Conservation (phyloP, 92 coral and sea anemone species). For the Muricea muricata region DNA sequence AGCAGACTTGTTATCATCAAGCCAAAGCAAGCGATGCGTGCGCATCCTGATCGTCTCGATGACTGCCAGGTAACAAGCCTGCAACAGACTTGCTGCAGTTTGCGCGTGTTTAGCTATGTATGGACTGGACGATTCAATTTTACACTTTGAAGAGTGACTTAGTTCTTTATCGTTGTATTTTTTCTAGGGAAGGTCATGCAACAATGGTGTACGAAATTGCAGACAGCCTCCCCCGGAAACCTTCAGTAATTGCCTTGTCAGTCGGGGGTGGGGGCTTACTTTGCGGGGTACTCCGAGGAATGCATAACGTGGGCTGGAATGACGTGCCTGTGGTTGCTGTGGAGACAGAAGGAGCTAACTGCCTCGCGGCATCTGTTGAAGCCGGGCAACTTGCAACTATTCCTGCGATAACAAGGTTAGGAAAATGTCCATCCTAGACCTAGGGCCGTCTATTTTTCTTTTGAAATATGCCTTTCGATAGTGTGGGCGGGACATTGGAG, state of each 20-base stretch:
- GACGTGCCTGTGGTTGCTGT: constrained; percentile 96
- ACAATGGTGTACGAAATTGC: constrained; percentile 81
- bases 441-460: no score
- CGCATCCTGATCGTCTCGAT: no score
- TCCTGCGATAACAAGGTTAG: constrained; percentile 81
- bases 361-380: constrained; percentile 74
- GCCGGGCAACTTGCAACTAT: constrained; percentile 82
- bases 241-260: constrained; percentile 76
- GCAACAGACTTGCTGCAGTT: no score
- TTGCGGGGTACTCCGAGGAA: constrained; percentile 74
- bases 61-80: no score
- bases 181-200: constrained; percentile 87
- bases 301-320: constrained; percentile 93
- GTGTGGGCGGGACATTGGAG: no score
- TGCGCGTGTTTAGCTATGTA: no score
- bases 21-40: no score
- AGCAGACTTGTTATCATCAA: no score
- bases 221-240: constrained; percentile 60
- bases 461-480: no score
- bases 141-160: not conserved
- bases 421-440: not conserved
- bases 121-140: no score
- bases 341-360: constrained; percentile 96
- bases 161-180: not conserved
- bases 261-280: constrained; percentile 94